These are phyloP conservation scores for Neoitamus cyanurus DNA, from an alignment of 2,888 invertebrate species.

Conservation along the genomic window DNA sequence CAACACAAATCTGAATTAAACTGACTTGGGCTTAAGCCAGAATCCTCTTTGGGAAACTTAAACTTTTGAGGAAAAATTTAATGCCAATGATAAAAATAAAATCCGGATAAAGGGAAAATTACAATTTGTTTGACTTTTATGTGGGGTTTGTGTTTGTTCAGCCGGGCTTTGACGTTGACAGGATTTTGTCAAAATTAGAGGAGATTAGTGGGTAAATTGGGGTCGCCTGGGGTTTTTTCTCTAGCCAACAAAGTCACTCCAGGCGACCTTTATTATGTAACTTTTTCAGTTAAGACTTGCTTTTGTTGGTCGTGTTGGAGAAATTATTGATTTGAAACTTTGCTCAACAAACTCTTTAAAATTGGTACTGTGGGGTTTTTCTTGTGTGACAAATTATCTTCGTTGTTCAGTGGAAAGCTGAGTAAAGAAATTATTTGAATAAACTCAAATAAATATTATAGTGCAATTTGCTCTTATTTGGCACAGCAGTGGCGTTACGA, in stretches of 20 bases:
- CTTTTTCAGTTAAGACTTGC: background rate
- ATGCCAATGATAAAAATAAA: conserved; percentile 33
- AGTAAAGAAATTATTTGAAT: too few species aligned
- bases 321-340: too few species aligned
- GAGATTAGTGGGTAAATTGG: conserved; percentile 30
- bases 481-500: too few species aligned
- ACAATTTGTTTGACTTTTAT: conserved; percentile 35
- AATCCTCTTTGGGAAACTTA: conserved; percentile 17
- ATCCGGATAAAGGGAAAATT: conserved; percentile 23
- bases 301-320: too few species aligned
- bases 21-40: conserved; percentile 28
- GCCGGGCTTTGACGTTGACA: background rate
- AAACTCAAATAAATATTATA: too few species aligned
- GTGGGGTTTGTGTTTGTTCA: background rate
- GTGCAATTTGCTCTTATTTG: too few species aligned
- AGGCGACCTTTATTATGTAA: background rate
- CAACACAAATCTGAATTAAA: conserved; percentile 40
- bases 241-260: background rate
- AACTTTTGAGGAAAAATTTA: conserved; percentile 37
- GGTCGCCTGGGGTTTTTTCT: background rate
- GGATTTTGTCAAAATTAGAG: conserved; percentile 23
- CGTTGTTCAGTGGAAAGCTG: too few species aligned
- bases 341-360: too few species aligned
- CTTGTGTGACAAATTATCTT: too few species aligned
- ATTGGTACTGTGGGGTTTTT: too few species aligned